Base-by-base conservation (phyloP, 1,140 invertebrate genomes). In the Paracyclopina nana region DNA sequence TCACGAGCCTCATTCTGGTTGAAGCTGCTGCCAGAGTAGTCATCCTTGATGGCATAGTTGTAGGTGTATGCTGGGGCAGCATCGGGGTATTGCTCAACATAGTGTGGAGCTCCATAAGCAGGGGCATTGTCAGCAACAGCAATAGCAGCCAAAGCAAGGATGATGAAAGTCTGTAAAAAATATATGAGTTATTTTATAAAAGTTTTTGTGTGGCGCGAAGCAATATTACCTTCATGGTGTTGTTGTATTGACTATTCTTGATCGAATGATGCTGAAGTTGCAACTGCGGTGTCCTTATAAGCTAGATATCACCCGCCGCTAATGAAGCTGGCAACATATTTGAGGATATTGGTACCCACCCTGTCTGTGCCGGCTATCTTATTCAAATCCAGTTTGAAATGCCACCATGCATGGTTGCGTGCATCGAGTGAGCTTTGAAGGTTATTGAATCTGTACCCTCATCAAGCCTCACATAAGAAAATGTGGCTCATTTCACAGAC, bases 1-100 rank as follows among this genome's bases (percentile, higher is more conserved):
- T 60, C 53, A 41, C 59, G 46, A 24, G 51, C 40, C 50, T 60
- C 59, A 28, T 56, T 44, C 30, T 55, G 56, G 9, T 56, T 53
- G 44, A 56, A 56, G 43, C 56, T 49, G 20, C 30, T 46, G 4
- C 46, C 52, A 26, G 43, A 44, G 45, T 59, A 54, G 18, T 53
- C 48, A 54, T 60, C 57, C 43, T 56, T 53, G 30, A 60, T 55
- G 9, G 49, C 51, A 54, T 58, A 59, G 11, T 52, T 46, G 53
- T 57, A 60, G 44, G 59, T 57, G 5, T 46, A 14, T 1, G 52
- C 24, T 5, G 51, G 30, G 14, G 20, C 43, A 12, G 54, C 31
- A 46, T 22, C 20, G 12, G 14, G 24, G 5, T 24, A 14, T n/a
- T 14, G 43, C 20, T 22, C 43, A 45, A 22, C 14, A 5, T 45